phyloP scores from a whole-genome alignment of 1,140 invertebrate species.

The Linepithema humile region DNA sequence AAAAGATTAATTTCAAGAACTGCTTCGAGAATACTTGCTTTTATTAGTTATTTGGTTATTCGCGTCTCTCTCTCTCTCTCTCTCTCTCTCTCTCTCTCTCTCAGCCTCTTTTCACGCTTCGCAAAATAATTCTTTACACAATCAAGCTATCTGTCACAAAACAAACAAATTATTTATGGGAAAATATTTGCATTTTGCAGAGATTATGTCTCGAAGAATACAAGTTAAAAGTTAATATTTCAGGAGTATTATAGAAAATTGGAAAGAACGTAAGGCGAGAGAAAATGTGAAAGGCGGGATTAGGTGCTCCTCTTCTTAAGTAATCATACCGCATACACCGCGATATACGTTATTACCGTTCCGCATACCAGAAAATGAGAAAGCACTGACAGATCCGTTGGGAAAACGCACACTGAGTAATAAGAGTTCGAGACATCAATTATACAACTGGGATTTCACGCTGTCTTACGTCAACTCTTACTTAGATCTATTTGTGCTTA shows the following conservation, averaged over 20 bases:
- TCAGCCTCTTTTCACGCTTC: too few species aligned
- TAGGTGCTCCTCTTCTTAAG: slow-evolving; percentile 28
- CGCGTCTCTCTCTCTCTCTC: background rate
- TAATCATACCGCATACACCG: slow-evolving; percentile 46
- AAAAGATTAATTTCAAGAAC: slow-evolving; percentile 8
- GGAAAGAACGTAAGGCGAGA: background rate
- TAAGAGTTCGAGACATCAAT: slow-evolving; percentile 67
- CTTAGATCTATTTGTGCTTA: background rate
- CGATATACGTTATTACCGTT: slow-evolving; percentile 28
- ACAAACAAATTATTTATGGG: background rate
- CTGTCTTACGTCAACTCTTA: slow-evolving; percentile 13
- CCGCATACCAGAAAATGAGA: slow-evolving; percentile 20
- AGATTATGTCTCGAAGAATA: background rate
- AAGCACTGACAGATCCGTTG: slow-evolving; percentile 51
- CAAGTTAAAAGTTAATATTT: slow-evolving; percentile 5
- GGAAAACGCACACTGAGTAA: slow-evolving; percentile 49
- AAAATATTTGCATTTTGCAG: background rate
- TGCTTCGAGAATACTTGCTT: background rate
- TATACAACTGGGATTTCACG: slow-evolving; percentile 54
- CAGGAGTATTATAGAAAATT: background rate
- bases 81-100: background rate
- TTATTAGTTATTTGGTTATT: slow-evolving; percentile 20
- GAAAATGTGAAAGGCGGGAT: background rate
- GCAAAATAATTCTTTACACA: background rate
- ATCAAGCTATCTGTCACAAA: background rate